Evolutionary conservation across 2,888 invertebrate species (phyloP), one percentile per base, ranked within the genome.

Genomic region (Cataglyphis cursor): DNA sequence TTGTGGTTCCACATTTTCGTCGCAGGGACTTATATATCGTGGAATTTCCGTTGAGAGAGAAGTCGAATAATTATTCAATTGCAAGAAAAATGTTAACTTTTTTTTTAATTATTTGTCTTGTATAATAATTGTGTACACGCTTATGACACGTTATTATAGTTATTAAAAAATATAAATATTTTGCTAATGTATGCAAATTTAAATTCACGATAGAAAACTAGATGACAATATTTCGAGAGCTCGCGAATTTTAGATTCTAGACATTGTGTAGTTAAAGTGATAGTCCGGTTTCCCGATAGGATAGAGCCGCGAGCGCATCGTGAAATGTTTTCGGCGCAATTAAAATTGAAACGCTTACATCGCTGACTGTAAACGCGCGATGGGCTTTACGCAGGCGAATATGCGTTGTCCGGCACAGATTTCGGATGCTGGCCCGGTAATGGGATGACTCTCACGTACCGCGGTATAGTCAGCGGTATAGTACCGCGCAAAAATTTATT

Each of bases 271-370:
- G 44, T 21, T 18, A 4, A 44, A 59, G 31, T 8, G 31, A 24
- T 12, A 35, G 21, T 12, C 44, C 6, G 15, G 12, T 80, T 48
- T 35, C 18, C 18, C 70, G 72, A 80, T 80, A 80, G 44, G 21
- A n/a, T 35, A 31, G 4, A 24, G 76, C 61, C 35, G 64, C 31
- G 82, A 78, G 72, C 72, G 78, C 28, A 78, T 78, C 51, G 78
- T 73, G 48, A 78, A 85, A 85, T 68, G 83, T 80, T 72, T 78
- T 82, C 68, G 78, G 61, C 24, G 78, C 82, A 82, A 85, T 85
- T 85, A 85, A 82, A 82, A 82, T 74, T 73, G 75, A 78, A 82
- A 82, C 82, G 85, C 72, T 82, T 54, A 80, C 72, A 35, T 70
- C 59, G 51, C 8, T 35, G 59, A 59, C 35, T 18, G 44, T 80